Base-by-base conservation (phyloP, 2,113 vertebrate species). In the Carettochelys insculpta region DNA sequence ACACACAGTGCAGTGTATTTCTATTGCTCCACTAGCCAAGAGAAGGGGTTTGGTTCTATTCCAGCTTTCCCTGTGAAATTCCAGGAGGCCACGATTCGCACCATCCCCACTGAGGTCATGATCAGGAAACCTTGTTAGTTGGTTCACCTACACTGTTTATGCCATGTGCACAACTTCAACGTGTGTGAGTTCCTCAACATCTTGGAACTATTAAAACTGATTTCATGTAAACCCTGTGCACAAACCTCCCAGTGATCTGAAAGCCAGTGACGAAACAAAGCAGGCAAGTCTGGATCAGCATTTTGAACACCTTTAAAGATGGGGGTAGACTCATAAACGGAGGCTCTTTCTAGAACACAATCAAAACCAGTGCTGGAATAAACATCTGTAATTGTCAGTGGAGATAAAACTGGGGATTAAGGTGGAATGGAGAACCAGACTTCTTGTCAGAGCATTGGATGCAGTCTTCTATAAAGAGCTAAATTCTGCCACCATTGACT, bases 271-370 rank as follows among this genome's bases (percentile, higher is more conserved):
- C 1, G 1, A 82, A 43, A 8, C 10, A 31, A 82, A 10, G 77
- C 47, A 92, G 31, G 27, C 11, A 50, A 50, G 19, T 6, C 47
- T 29, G 41, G 24, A 73, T 43, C 22, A 6, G 38, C 20, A 31
- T 77, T 77, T 47, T 0, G 0, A 54, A 29, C 1, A 2, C 16
- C 78, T 50, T 50, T 48, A 29, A 19, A 41, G 2, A 50, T 81
- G 8, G 68, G 48, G 53, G 6, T 25, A 17, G 0, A 73, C 2
- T 38, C 34, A 20, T 6, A 34, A 47, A 14, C 24, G 19, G 17
- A 53, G 38, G 68, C 12, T 22, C 24, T 73, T 73, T 73, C 24
- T 41, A 73, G 41, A 73, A 73, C 41, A 29, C 22, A 10, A 8
- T 65, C 34, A 20, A 19, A 65, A 73, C 3, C 24, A 45, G 5